A percentile compares a stretch with the other conserved stretches of the same genome.
These are phyloP conservation scores for Podocnemis expansa DNA, from an alignment of 2,113 vertebrate species.

Conservation along the genomic window DNA sequence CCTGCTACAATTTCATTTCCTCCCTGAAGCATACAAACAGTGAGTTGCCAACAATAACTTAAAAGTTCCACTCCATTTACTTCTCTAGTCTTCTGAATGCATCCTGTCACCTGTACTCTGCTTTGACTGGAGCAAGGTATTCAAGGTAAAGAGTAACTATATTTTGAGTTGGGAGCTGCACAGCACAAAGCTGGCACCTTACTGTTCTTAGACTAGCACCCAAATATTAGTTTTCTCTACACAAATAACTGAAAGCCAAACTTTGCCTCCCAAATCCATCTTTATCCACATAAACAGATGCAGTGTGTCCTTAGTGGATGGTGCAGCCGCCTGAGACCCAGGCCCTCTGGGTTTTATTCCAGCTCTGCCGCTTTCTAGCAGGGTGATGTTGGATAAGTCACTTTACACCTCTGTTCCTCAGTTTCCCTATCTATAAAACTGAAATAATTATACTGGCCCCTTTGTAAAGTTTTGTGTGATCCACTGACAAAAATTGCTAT, in stretches of 20 bases:
- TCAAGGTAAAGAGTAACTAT: neutral
- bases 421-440: neutral
- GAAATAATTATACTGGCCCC: neutral
- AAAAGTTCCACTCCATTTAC: neutral
- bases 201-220: accelerated
- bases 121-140: neutral
- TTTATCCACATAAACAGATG: neutral
- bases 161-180: neutral
- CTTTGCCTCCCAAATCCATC: neutral
- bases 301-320: neutral
- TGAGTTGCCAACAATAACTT: neutral
- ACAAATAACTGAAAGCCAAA: neutral
- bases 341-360: neutral
- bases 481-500: neutral
- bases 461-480: neutral
- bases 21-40: neutral
- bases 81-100: neutral
- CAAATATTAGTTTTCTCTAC: neutral
- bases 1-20: neutral
- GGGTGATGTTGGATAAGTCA: neutral
- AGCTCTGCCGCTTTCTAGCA: neutral
- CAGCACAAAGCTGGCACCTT: neutral
- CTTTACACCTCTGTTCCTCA: neutral
- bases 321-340: neutral
- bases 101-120: neutral